Evolutionary conservation across 2,797 vertebrate species (phyloP), one percentile per base, ranked within the genome.

Genomic region (Enteromius treurensis): DNA sequence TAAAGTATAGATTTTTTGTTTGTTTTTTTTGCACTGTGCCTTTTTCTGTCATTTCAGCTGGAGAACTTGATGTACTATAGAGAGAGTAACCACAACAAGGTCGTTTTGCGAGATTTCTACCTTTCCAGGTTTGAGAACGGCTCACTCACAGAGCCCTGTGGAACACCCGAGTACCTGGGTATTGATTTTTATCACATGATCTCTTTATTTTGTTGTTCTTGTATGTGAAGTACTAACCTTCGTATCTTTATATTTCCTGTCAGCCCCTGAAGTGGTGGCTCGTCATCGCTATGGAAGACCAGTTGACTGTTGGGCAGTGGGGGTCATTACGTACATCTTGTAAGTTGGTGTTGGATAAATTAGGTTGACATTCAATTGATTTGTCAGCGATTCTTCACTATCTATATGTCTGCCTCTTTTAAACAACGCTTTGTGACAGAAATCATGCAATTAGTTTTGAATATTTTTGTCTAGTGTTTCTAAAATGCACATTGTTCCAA

Each of bases 241-340:
- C 26, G 32, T 42, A 42, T 29, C 1, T 42, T 23, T 74, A n/a
- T 83, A 51, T 53, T 79, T 67, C 47, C 19, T 77, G 14, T 51
- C 86, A 97, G 96, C 96, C 77, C 96, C 96, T 14, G 96, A 97
- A 87, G 96, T 96, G 80, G 96, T 97, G 77, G 95, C 95, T 74
- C 93, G 96, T 62, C 96, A 97, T 82, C 91, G 96, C 40, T 97
- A 97, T 68, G 96, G 96, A 71, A 95, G 95, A 23, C 96, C 96
- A 29, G 96, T 97, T 81, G 96, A 97, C 91, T 97, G 96, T 90
- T 97, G 96, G 96, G 96, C 96, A 21, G 95, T 96, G 71, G 96
- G 96, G 60, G 96, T 96, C 77, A 95, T 97, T 76, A 96, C 95
- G 96, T 97, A 86, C 86, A 96, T 97, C 89, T 93, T 97, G 96